Percentiles rank a stretch among this genome's conserved stretches.
Conservation (phyloP, 2,888 invertebrate genomes). For the Lobophora halterata region DNA sequence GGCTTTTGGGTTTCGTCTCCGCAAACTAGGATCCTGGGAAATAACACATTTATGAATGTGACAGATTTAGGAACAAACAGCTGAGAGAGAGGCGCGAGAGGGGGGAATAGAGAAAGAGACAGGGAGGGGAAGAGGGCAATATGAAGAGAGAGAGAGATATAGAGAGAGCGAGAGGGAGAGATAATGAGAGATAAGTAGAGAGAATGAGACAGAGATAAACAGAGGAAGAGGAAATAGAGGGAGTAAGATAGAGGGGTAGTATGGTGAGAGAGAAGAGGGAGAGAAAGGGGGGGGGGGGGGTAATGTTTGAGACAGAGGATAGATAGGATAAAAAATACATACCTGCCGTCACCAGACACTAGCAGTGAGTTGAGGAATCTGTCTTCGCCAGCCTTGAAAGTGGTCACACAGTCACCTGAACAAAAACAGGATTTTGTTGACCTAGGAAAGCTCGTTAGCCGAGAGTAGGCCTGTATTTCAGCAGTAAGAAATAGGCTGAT, state of each 20-base stretch:
- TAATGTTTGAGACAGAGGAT: background rate
- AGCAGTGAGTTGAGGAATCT: slow-evolving; percentile 93
- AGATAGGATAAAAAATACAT: slow-evolving; percentile 17
- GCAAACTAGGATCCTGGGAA: slow-evolving; percentile 88
- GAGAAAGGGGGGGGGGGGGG: no score
- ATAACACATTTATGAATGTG: no score
- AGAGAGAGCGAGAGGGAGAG: background rate
- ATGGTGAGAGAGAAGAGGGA: background rate
- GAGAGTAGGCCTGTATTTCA: no score
- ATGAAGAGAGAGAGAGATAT: no score
- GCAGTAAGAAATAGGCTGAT: no score
- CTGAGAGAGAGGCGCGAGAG: no score
- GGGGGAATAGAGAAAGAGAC: background rate
- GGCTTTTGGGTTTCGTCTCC: slow-evolving; percentile 96
- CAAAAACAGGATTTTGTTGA: slow-evolving; percentile 14
- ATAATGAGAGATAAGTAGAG: background rate
- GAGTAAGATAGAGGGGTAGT: background rate
- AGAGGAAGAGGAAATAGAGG: no score
- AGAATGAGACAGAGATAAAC: no score
- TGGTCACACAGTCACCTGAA: slow-evolving; percentile 88
- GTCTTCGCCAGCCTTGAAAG: slow-evolving; percentile 95
- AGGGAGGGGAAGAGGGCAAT: background rate
- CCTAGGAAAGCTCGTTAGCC: no score
- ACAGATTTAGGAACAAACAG: no score
- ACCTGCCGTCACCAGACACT: slow-evolving; percentile 93